phyloP scores from a whole-genome alignment of 1,140 invertebrate genomes.

The Zophobas atratus region DNA sequence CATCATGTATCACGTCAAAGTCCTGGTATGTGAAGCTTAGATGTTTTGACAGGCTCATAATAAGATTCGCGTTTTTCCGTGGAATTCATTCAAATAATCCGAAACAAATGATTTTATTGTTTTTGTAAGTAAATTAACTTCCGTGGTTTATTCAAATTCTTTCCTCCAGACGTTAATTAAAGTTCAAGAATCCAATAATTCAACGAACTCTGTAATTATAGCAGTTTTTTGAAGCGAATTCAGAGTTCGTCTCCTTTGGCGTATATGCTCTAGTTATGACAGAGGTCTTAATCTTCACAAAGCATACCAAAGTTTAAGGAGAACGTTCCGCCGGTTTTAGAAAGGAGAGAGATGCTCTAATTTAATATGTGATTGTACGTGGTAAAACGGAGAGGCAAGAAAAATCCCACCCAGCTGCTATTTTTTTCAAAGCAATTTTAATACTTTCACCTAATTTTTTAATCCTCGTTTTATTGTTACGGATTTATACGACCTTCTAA shows the following conservation, averaged over 20 bases:
- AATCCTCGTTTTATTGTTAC: slow-evolving; percentile 35
- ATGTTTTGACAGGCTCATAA: slow-evolving; percentile 34
- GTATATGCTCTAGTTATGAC: slow-evolving; percentile 36
- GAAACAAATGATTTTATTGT: slow-evolving; percentile 1
- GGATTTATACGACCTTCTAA: slow-evolving; percentile 29
- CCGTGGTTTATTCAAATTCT: slow-evolving; percentile 1
- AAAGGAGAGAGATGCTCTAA: slow-evolving; percentile 41
- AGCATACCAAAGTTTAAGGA: slow-evolving; percentile 27
- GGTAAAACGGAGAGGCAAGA: slow-evolving; percentile 5
- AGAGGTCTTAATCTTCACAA: slow-evolving; percentile 38
- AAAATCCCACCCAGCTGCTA: slow-evolving; percentile 27
- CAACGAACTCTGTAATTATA: slow-evolving; percentile 33
- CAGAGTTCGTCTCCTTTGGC: background rate
- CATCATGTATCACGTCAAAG: slow-evolving; percentile 27
- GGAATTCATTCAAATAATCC: slow-evolving; percentile 4
- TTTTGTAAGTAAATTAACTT: slow-evolving; percentile 11
- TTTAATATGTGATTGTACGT: slow-evolving; percentile 39
- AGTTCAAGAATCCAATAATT: slow-evolving; percentile 1
- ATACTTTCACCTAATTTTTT: slow-evolving; percentile 42
- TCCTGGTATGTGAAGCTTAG: slow-evolving; percentile 8
- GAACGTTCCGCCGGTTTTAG: slow-evolving; percentile 35
- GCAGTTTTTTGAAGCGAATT: slow-evolving; percentile 11
- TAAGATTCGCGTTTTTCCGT: slow-evolving; percentile 16
- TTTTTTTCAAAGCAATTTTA: slow-evolving; percentile 29
- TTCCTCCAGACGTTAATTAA: slow-evolving; percentile 24